Base-by-base conservation (phyloP, 2,888 invertebrate species). In the Microdon myrmicae region DNA sequence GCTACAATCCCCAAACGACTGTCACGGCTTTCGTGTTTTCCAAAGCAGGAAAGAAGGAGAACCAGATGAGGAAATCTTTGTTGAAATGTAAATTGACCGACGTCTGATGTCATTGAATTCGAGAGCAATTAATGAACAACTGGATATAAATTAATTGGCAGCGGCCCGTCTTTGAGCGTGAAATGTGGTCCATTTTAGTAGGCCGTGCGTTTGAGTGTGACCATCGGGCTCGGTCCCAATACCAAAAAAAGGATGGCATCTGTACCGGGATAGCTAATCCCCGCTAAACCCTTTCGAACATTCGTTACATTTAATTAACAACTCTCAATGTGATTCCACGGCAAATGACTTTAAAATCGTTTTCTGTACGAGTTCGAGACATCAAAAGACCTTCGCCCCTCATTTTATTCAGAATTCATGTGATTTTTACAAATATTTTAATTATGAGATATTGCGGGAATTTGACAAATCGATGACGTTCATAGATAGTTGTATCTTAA, bases 391-490 rank as follows among this genome's bases (percentile, higher is more conserved):
- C 14, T 20, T 45, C 34, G 45, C 26, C 29, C 16, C 14, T 47
- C 38, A 41, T 47, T 55, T 34, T 47, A 55, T 47, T 47, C 32
- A 47, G 41, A 55, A 41, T 44, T 47, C 37, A 29, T 34, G 29
- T 47, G 47, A 55, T 45, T 55, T 55, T 41, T 34, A 34, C 9
- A 47, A 39, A 47, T 41, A n/a, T n/a, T n/a, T n/a, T n/a, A 55
- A 55, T 55, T 55, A 55, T 55, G 41, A 55, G 39, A 55, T 35
- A 55, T 55, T 55, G 39, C 41, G 55, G 39, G 34, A 55, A 47
- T 47, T 55, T 55, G 55, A 55, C 55, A 55, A 55, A 55, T 55
- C 55, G 55, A 47, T 55, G 47, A 47, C 45, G 47, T 47, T 47
- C 55, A 41, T 41, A 45, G 45, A n/a, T 54, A 12, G 44, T 44